Percentiles rank a stretch among this genome's conserved stretches.
These are phyloP conservation scores for Drosophila meridiana DNA, from an alignment of 2,888 invertebrate genomes.

Conservation along the genomic window DNA sequence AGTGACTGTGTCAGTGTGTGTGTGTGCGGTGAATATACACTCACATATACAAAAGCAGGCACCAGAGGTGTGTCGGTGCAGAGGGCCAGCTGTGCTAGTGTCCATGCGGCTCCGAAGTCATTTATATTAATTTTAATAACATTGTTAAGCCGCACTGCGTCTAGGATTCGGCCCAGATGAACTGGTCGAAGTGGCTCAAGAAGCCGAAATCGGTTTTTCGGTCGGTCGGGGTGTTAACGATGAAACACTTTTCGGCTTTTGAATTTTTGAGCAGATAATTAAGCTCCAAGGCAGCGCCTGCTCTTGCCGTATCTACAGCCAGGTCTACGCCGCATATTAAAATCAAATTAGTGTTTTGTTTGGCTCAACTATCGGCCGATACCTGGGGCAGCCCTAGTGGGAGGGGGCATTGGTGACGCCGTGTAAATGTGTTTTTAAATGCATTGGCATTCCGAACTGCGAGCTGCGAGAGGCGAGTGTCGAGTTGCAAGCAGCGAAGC, in stretches of 20 bases:
- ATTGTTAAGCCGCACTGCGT: constrained; percentile 69
- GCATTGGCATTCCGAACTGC: constrained; percentile 37
- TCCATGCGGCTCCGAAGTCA: constrained; percentile 56
- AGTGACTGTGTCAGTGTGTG: not conserved
- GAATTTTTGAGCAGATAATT: constrained; percentile 73
- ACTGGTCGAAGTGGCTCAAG: not conserved
- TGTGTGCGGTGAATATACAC: not conserved
- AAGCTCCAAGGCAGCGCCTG: constrained; percentile 35
- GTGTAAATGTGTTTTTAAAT: constrained; percentile 66
- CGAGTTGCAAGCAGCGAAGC: constrained; percentile 6
- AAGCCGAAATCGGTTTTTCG: not conserved
- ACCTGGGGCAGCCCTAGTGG: constrained; percentile 8
- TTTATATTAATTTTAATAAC: constrained; percentile 83
- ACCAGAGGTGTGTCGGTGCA: constrained; percentile 26
- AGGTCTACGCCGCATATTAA: constrained; percentile 64
- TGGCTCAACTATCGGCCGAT: constrained; percentile 6
- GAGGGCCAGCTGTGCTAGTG: constrained; percentile 33
- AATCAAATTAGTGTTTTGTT: constrained; percentile 74
- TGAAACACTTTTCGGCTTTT: constrained; percentile 74
- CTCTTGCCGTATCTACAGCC: constrained; percentile 8
- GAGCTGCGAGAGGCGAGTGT: not conserved
- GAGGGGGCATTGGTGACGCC: constrained; percentile 2
- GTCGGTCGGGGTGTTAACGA: constrained; percentile 69
- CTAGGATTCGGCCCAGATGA: constrained; percentile 36
- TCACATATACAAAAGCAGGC: not conserved